Conservation (phyloP, 2,888 invertebrate species). For the Oscheius myriophilus region DNA sequence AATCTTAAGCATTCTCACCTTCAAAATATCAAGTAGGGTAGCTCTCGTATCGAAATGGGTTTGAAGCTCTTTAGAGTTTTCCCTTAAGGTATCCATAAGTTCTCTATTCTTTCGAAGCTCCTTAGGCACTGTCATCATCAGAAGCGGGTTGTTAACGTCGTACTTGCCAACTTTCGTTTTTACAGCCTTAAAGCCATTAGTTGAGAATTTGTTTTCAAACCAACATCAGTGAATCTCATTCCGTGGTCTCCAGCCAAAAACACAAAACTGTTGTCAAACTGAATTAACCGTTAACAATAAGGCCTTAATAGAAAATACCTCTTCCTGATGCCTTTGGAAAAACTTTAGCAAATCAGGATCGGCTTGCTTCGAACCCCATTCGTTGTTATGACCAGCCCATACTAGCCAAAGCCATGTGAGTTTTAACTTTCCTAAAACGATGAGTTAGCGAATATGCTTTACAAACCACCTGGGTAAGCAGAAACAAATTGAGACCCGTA, state of each 20-base stretch:
- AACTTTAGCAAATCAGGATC: conserved; percentile 6
- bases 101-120: conserved; percentile 13
- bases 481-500: conserved; percentile 4
- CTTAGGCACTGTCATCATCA: conserved; percentile 12
- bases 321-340: conserved; percentile 6
- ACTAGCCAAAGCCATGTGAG: conserved; percentile 11
- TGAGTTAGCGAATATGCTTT: too few species aligned
- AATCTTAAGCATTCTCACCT: not conserved
- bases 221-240: conserved; percentile 2
- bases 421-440: not conserved
- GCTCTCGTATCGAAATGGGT: conserved; percentile 23
- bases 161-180: conserved; percentile 16
- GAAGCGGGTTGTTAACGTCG: conserved; percentile 13
- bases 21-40: conserved; percentile 12
- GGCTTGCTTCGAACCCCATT: conserved; percentile 5
- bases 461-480: not conserved
- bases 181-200: not conserved
- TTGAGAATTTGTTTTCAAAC: too few species aligned
- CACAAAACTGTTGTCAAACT: conserved; percentile 10
- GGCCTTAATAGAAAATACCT: not conserved
- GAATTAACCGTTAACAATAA: not conserved
- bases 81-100: not conserved
- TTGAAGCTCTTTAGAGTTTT: conserved; percentile 14
- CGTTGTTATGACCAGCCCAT: conserved; percentile 9
- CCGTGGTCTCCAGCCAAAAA: conserved; percentile 16